Evolutionary conservation across 2,797 vertebrate species (phyloP), one percentile per base, ranked within the genome.

Genomic region (Rhynchotus rufescens): DNA sequence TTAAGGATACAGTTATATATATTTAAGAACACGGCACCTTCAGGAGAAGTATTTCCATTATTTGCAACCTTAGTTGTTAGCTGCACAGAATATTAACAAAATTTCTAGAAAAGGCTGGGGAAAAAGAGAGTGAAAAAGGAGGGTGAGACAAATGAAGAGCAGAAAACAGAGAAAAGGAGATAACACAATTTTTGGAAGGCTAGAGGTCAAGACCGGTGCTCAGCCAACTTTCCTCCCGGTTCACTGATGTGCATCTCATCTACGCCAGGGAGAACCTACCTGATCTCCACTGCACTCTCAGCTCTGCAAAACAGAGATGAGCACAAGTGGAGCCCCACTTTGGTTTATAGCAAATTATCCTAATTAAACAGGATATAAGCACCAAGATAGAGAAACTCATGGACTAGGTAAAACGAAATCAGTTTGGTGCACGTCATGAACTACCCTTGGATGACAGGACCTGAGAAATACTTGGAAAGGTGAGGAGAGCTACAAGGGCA

Each of bases 301-400:
- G 28, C 32, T 23, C 52, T 69, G 69, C 2, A 83, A 62, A 78
- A 62, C 22, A 85, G 12, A 10, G 36, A 45, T 73, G 78, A 76
- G 23, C 56, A 92, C 73, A 89, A 94, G 64, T 19, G 4, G 25
- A 87, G 59, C 11, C 56, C 36, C 1, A 0, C 68, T 92, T 69
- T 74, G 82, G 92, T 83, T 85, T 92, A 38, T 90, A 90, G 32
- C 21, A 65, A 93, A 77, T 36, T 36, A 36, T 36, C 36, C 57
- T 81, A 89, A 96, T 90, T 90, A 94, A 93, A 81, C 42, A 19
- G 84, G 74, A 76, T 76, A 67, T 67, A 66, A 57, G 76, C 52
- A 71, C 60, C 42, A 74, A 92, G 80, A 84, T 9, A 74, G 56
- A 51, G 28, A 74, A 30, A 59, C 68, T 57, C 79, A 54, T 2